A percentile compares a stretch with the other conserved stretches of the same genome.
Conservation (phyloP, 2,888 invertebrate species). For the Synergus gifuensis region DNA sequence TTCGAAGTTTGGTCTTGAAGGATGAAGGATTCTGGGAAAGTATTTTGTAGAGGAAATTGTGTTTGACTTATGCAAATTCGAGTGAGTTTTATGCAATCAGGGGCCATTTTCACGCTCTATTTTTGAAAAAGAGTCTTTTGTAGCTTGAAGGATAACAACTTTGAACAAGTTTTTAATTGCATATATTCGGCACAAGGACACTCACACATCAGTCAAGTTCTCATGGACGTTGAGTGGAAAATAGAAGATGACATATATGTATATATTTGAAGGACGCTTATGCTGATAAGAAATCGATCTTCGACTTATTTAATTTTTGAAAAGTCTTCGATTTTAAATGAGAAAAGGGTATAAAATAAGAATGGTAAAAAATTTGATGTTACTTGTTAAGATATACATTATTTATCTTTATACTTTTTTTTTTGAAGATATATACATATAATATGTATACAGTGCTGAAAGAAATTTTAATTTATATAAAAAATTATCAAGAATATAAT, state of each 20-base stretch:
- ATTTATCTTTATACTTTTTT: too few species aligned
- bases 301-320: not conserved
- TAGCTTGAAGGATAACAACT: constrained; percentile 3
- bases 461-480: too few species aligned
- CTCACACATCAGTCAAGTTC: not conserved
- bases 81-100: not conserved
- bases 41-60: not conserved
- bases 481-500: too few species aligned
- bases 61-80: not conserved
- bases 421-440: too few species aligned
- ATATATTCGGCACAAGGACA: constrained; percentile 15
- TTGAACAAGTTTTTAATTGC: constrained; percentile 3
- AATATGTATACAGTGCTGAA: too few species aligned
- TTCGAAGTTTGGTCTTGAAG: not conserved
- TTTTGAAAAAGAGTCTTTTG: not conserved
- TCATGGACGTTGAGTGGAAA: not conserved
- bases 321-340: not conserved
- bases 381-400: too few species aligned
- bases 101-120: not conserved
- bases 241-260: not conserved
- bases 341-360: not conserved
- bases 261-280: not conserved
- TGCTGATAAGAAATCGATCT: not conserved
- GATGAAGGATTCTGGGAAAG: not conserved
- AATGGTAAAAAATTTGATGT: too few species aligned